Conservation (phyloP, 2,797 vertebrate species). For the Alosa sapidissima region DNA sequence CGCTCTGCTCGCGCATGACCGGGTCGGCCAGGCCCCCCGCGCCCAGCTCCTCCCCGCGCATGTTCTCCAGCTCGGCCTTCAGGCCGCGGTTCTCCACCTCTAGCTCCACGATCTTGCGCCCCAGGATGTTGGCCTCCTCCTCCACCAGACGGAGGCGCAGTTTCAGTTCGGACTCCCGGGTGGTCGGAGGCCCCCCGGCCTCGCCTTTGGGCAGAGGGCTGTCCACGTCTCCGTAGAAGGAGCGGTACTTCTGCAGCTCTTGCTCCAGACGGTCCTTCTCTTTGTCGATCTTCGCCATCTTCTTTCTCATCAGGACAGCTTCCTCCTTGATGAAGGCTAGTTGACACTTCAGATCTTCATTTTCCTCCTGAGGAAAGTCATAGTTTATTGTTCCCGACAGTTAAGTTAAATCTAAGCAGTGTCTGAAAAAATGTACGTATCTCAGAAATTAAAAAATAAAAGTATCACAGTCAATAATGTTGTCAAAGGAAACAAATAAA, state of each 20-base stretch:
- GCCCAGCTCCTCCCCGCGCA: slow-evolving; percentile 89
- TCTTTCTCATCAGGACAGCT: slow-evolving; percentile 94
- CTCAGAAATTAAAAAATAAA: too few relatives aligned
- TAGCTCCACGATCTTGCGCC: slow-evolving; percentile 95
- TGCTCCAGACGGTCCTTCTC: slow-evolving; percentile 96
- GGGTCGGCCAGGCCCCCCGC: slow-evolving; percentile 80
- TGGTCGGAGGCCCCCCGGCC: slow-evolving; percentile 93
- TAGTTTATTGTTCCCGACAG: neutral
- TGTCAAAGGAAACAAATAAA: neutral
- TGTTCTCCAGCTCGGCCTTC: slow-evolving; percentile 95
- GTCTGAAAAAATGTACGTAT: neutral
- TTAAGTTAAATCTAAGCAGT: neutral
- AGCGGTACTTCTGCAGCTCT: slow-evolving; percentile 94
- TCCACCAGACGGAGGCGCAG: slow-evolving; percentile 92
- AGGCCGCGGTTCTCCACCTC: slow-evolving; percentile 97
- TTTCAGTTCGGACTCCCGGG: slow-evolving; percentile 95
- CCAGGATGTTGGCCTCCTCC: slow-evolving; percentile 97
- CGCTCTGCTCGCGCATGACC: slow-evolving; percentile 86
- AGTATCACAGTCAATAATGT: neutral
- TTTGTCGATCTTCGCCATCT: slow-evolving; percentile 98
- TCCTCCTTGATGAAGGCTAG: slow-evolving; percentile 97
- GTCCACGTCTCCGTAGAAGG: slow-evolving; percentile 97
- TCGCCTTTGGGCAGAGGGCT: slow-evolving; percentile 97
- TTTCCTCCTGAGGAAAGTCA: slow-evolving; percentile 83
- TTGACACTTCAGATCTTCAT: slow-evolving; percentile 95